A percentile compares a stretch with the other conserved stretches of the same genome.
Conservation (phyloP, 2,113 vertebrate genomes). For the Silurus glanis region DNA sequence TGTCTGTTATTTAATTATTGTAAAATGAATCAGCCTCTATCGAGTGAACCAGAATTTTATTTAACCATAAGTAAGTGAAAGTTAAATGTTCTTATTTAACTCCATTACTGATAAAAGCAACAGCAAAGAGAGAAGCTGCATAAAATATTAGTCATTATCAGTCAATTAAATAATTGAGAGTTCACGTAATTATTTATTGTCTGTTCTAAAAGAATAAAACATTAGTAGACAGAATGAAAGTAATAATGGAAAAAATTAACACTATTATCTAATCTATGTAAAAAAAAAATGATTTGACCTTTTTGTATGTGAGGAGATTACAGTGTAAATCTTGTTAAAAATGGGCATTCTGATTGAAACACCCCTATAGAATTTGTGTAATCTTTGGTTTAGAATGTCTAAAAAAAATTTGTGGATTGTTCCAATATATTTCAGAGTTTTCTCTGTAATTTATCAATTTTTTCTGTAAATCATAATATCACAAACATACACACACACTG, state of each 20-base stretch:
- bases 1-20: constrained; percentile 5
- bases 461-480: background rate
- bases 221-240: background rate
- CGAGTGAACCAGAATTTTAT: constrained; percentile 6
- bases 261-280: too few relatives aligned
- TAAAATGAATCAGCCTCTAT: background rate
- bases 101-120: background rate
- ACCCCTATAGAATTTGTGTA: background rate
- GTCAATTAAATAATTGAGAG: background rate
- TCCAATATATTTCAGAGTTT: background rate
- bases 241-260: too few relatives aligned
- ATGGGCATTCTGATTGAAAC: background rate
- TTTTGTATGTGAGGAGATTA: background rate
- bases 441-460: background rate
- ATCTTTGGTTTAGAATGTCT: background rate
- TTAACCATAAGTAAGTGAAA: constrained; percentile 21
- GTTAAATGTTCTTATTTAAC: background rate
- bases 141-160: background rate
- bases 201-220: background rate
- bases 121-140: background rate
- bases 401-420: background rate
- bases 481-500: too few relatives aligned
- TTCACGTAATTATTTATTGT: background rate
- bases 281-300: too few relatives aligned
- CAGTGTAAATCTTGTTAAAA: background rate